These are phyloP conservation scores for Centropristis striata DNA, from an alignment of 2,113 vertebrate species.

Conservation along the genomic window DNA sequence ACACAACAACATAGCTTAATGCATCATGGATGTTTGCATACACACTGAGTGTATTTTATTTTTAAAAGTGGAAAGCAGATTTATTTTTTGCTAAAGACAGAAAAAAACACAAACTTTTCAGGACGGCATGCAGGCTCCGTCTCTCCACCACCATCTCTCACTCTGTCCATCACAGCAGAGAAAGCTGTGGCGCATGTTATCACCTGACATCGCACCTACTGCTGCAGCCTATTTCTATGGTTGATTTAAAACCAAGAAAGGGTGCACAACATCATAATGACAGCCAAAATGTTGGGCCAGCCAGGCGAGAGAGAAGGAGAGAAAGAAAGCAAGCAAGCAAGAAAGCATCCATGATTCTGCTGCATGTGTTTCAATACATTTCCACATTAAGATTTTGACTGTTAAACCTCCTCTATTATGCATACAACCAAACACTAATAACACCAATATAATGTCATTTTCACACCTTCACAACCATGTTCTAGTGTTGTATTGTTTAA, in stretches of 20 bases:
- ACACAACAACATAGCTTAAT: neutral
- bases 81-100: neutral
- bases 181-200: slow-evolving; percentile 9
- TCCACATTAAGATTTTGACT: slow-evolving; percentile 20
- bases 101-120: neutral
- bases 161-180: slow-evolving; percentile 14
- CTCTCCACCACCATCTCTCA: neutral
- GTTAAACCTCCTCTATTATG: neutral
- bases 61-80: neutral
- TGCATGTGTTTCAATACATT: slow-evolving; percentile 27
- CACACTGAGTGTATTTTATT: neutral
- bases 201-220: neutral
- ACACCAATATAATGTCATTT: neutral
- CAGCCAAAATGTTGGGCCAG: slow-evolving; percentile 1
- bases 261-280: neutral
- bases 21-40: neutral
- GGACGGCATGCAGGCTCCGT: neutral
- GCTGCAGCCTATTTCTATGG: neutral
- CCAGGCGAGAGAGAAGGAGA: slow-evolving; percentile 1
- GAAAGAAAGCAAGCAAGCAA: too few relatives aligned
- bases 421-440: slow-evolving; percentile 5
- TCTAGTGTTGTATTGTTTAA: neutral
- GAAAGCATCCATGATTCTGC: slow-evolving; percentile 1
- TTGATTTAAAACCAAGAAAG: slow-evolving; percentile 1
- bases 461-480: neutral